Conservation (phyloP, 2,113 vertebrate species). For the Lophura nycthemera region DNA sequence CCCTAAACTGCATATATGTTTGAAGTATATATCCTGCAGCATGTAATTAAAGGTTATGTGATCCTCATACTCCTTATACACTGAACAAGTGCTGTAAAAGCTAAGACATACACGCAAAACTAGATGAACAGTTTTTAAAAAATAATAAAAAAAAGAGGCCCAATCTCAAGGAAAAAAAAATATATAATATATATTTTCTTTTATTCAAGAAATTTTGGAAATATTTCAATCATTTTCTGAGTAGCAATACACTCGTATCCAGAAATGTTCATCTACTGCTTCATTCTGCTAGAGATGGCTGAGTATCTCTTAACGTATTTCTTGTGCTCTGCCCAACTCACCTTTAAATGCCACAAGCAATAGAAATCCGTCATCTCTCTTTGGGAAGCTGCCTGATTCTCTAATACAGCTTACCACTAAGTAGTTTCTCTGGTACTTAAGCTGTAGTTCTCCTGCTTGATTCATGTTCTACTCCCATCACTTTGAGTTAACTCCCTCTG, state of each 20-base stretch:
- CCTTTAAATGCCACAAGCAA: constrained; percentile 59
- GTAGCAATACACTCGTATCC: neutral
- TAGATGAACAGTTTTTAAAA: neutral
- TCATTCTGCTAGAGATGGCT: neutral
- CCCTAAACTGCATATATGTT: neutral
- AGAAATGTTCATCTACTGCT: neutral
- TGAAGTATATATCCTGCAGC: neutral
- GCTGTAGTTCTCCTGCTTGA: constrained; percentile 63
- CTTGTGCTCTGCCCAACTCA: constrained; percentile 1
- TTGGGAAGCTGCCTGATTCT: constrained; percentile 74
- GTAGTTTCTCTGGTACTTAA: constrained; percentile 68
- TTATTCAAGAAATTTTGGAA: constrained; percentile 6
- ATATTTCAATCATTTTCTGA: neutral
- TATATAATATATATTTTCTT: neutral
- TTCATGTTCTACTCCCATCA: constrained; percentile 50
- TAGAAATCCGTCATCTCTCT: constrained; percentile 54
- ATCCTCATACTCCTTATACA: constrained; percentile 2
- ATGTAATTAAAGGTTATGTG: neutral
- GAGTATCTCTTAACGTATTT: constrained; percentile 8
- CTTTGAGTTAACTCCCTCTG: constrained; percentile 32
- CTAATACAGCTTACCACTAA: constrained; percentile 67
- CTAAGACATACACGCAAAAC: neutral
- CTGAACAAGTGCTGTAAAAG: neutral
- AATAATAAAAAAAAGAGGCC: neutral
- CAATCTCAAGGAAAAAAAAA: neutral